These are phyloP conservation scores for Ophion ellenae DNA, from an alignment of 2,888 invertebrate species.

Conservation along the genomic window DNA sequence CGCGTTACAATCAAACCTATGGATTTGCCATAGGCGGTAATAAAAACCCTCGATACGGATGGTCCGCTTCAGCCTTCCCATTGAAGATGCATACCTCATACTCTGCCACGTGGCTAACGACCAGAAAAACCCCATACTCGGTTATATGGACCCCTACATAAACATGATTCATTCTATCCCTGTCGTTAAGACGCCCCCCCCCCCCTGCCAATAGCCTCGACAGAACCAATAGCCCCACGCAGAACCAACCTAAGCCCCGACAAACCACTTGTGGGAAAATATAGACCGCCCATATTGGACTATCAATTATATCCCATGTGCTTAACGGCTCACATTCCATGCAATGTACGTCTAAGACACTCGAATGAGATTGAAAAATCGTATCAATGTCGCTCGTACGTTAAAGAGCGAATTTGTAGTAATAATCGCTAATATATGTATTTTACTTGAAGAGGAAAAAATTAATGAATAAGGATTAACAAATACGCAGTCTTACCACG, in stretches of 20 bases:
- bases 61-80: too few relatives aligned
- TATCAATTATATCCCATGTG: background rate
- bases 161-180: background rate
- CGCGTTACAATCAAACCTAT: too few relatives aligned
- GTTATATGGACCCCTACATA: too few relatives aligned
- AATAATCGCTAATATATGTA: background rate
- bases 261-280: background rate
- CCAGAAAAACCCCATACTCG: too few relatives aligned
- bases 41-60: too few relatives aligned
- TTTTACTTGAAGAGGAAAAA: background rate
- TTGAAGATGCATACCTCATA: too few relatives aligned
- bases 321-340: conserved; percentile 46
- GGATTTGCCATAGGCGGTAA: too few relatives aligned
- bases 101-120: too few relatives aligned
- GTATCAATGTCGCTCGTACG: background rate
- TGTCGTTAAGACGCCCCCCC: background rate
- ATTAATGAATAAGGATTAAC: background rate
- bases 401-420: background rate
- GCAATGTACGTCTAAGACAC: background rate
- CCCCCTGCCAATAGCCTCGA: background rate
- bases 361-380: background rate
- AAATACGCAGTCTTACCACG: background rate
- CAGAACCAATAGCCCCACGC: background rate
- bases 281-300: background rate
- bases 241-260: background rate